Evolutionary conservation across 1,140 invertebrate genomes (phyloP).

Genomic region (Battus philenor): DNA sequence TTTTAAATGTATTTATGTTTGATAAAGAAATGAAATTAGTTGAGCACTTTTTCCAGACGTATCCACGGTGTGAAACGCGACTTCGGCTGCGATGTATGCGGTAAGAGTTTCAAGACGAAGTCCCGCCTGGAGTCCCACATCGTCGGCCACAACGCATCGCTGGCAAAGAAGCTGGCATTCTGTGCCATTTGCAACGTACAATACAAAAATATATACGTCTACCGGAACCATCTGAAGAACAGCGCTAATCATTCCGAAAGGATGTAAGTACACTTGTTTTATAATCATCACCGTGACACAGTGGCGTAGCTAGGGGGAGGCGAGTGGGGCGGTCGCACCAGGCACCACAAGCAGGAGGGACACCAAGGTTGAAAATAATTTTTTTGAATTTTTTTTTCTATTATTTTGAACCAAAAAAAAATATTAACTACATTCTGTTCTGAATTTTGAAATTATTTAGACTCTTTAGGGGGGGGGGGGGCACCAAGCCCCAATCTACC

Average conservation of each 20-base stretch:
- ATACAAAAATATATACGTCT: slow-evolving; percentile 42
- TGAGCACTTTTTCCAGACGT: slow-evolving; percentile 30
- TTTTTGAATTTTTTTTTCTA: too few relatives aligned
- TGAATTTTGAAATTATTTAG: too few relatives aligned
- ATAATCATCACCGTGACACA: neutral
- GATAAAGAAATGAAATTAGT: too few relatives aligned
- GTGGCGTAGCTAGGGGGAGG: too few relatives aligned
- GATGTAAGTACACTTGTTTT: slow-evolving; percentile 32
- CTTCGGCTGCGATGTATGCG: slow-evolving; percentile 30
- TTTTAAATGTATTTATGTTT: too few relatives aligned
- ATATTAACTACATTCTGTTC: too few relatives aligned
- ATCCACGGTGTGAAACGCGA: slow-evolving; percentile 25
- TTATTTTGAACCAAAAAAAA: too few relatives aligned
- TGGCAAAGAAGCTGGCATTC: slow-evolving; percentile 30
- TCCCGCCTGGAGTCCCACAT: slow-evolving; percentile 34
- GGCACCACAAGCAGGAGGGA: too few relatives aligned
- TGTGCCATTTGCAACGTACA: slow-evolving; percentile 32
- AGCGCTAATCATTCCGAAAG: slow-evolving; percentile 33
- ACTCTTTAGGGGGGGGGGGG: too few relatives aligned
- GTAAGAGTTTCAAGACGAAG: slow-evolving; percentile 24
- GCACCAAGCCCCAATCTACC: too few relatives aligned
- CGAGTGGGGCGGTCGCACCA: too few relatives aligned
- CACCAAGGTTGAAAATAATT: too few relatives aligned
- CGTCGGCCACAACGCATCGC: slow-evolving; percentile 18
- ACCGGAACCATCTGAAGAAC: slow-evolving; percentile 40